Percentiles rank a stretch among this genome's conserved stretches.
Evolutionary conservation across 1,140 invertebrate species (phyloP).

Genomic region (Pogonus chalceus): DNA sequence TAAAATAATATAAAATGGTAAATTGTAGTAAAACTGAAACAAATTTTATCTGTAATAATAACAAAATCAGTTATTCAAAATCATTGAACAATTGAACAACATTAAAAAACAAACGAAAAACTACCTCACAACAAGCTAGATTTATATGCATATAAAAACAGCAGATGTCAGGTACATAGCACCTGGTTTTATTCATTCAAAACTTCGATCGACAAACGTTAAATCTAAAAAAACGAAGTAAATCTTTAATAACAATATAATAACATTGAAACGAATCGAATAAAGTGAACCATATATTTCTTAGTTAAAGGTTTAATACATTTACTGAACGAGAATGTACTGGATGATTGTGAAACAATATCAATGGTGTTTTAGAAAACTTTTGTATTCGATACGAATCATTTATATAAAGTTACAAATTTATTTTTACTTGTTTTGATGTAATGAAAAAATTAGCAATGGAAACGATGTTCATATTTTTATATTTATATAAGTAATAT

Average conservation of each 20-base stretch:
- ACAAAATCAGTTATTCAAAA: no score
- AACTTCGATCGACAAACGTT: no score
- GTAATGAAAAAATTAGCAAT: background rate
- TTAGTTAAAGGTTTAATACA: background rate
- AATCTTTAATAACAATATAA: background rate
- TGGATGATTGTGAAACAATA: background rate
- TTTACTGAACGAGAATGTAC: background rate
- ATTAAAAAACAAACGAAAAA: no score
- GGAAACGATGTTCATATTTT: background rate
- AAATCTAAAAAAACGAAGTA: no score
- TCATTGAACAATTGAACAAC: no score
- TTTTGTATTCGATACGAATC: background rate
- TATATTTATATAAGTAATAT: background rate
- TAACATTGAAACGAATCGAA: background rate
- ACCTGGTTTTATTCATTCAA: no score
- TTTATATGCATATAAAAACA: no score
- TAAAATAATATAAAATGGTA: no score
- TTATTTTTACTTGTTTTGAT: background rate
- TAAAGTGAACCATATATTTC: background rate
- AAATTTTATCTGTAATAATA: no score
- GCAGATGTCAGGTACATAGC: no score
- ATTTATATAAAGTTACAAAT: background rate
- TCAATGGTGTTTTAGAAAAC: background rate
- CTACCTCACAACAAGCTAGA: no score
- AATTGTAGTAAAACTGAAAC: no score